phyloP scores from a whole-genome alignment of 1,140 invertebrate genomes.

The Helicorthomorpha holstii region DNA sequence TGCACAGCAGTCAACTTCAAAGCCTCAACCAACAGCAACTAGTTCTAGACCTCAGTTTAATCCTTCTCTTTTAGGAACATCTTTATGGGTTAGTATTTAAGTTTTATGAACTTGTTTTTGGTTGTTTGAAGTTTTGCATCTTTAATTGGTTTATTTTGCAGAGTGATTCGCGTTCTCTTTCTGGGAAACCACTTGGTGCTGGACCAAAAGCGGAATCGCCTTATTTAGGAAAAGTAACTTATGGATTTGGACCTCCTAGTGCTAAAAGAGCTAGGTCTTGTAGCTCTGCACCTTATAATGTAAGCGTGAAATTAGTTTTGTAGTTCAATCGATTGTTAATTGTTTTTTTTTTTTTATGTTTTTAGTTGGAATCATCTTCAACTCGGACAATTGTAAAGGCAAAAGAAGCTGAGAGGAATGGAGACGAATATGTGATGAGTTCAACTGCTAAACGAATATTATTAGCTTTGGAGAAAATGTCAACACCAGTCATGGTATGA shows the following conservation, averaged over 20 bases:
- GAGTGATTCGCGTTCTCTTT: not conserved
- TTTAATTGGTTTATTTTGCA: too few species aligned
- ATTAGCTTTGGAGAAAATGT: conserved; percentile 25
- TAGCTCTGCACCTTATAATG: not conserved
- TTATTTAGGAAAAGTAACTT: not conserved
- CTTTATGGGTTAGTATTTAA: not conserved
- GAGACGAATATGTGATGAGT: conserved; percentile 23
- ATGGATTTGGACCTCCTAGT: not conserved
- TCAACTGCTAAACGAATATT: conserved; percentile 25
- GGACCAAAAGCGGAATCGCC: not conserved
- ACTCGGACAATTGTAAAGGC: not conserved
- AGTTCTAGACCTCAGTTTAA: not conserved
- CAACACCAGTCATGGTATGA: conserved; percentile 19
- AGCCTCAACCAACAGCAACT: not conserved
- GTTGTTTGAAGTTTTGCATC: not conserved
- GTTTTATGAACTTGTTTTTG: not conserved
- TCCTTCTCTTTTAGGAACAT: not conserved
- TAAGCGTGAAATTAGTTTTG: not conserved
- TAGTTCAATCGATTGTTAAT: not conserved
- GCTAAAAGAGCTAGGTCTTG: not conserved
- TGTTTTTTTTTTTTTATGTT: not conserved
- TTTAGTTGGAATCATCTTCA: not conserved
- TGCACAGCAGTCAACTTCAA: not conserved
- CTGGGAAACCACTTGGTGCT: not conserved
- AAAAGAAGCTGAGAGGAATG: conserved; percentile 9